A percentile compares a stretch with the other conserved stretches of the same genome.
These are phyloP conservation scores for Pluvialis apricaria DNA, from an alignment of 2,113 vertebrate genomes.

Conservation along the genomic window DNA sequence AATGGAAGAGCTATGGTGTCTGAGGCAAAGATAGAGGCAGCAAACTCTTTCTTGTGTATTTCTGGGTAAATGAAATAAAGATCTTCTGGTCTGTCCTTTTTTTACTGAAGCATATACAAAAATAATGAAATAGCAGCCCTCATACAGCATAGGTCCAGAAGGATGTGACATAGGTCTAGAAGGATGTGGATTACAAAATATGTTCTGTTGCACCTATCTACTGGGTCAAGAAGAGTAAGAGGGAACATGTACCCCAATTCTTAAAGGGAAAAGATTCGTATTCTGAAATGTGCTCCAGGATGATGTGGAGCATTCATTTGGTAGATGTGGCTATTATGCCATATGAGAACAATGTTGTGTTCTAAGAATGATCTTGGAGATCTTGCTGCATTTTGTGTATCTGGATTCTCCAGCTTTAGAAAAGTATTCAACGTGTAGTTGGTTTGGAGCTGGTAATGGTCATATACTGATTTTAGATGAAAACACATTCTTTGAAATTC, in stretches of 20 bases:
- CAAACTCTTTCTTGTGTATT: not conserved
- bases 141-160: not conserved
- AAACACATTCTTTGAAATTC: not conserved
- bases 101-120: not conserved
- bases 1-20: not conserved
- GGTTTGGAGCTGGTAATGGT: not conserved
- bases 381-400: not conserved
- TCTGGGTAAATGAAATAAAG: not conserved
- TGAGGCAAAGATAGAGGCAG: not conserved
- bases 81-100: not conserved
- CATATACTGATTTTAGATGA: not conserved
- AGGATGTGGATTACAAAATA: not conserved
- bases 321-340: not conserved
- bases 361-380: not conserved
- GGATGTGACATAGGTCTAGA: not conserved
- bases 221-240: not conserved
- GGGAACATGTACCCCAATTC: not conserved
- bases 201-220: not conserved
- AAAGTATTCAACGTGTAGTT: not conserved
- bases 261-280: not conserved
- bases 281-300: not conserved
- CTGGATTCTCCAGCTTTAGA: not conserved
- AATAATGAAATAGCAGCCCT: not conserved
- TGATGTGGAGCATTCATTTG: not conserved
- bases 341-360: not conserved